A percentile compares a stretch with the other conserved stretches of the same genome.
These are phyloP conservation scores for Drosophila kokeensis DNA, from an alignment of 2,888 invertebrate genomes.

Conservation along the genomic window DNA sequence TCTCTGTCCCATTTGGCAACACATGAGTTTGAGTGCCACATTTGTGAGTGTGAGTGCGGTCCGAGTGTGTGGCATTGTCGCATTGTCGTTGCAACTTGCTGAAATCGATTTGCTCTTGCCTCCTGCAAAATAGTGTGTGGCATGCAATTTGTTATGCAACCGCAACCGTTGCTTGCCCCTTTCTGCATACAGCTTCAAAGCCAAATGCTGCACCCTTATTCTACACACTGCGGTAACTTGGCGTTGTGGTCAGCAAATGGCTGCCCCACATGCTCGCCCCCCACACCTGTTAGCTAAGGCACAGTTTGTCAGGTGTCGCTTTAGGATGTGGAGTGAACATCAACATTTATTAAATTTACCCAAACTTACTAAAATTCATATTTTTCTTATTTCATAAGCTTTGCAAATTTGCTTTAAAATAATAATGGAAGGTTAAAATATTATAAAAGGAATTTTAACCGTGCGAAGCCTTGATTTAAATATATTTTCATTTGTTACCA, in stretches of 20 bases:
- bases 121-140: conserved; percentile 72
- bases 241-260: conserved; percentile 61
- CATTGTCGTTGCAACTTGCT: conserved; percentile 53
- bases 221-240: conserved; percentile 69
- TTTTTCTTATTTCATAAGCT: background rate
- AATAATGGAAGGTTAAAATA: background rate
- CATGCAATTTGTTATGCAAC: conserved; percentile 77
- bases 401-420: background rate
- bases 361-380: background rate
- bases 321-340: conserved; percentile 5
- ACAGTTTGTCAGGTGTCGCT: conserved; percentile 29
- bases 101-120: conserved; percentile 61
- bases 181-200: conserved; percentile 3
- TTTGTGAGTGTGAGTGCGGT: conserved; percentile 18
- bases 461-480: too few species aligned
- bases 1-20: conserved; percentile 73
- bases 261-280: background rate
- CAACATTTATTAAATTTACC: background rate
- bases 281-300: conserved; percentile 3
- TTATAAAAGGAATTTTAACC: background rate
- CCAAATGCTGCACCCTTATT: conserved; percentile 44
- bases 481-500: too few species aligned
- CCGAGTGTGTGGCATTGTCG: conserved; percentile 43
- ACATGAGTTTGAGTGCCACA: conserved; percentile 59
- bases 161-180: conserved; percentile 5